These are phyloP conservation scores for Arion vulgaris DNA, from an alignment of 1,140 invertebrate genomes.

Conservation along the genomic window DNA sequence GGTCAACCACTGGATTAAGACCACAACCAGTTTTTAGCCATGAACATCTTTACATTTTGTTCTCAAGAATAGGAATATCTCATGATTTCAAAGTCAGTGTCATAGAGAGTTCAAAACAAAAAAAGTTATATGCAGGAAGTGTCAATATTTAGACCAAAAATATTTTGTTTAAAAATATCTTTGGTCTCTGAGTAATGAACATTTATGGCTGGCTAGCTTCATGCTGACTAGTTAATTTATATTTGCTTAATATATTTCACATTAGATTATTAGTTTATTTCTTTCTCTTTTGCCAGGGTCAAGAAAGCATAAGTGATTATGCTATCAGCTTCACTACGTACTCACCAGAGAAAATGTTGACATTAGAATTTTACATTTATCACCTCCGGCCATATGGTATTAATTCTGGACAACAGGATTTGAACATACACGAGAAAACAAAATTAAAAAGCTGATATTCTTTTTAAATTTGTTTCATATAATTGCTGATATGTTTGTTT, in stretches of 20 bases:
- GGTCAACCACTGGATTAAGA: no score
- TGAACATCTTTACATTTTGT: no score
- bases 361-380: constrained; percentile 58
- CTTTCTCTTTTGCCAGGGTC: constrained; percentile 3
- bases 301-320: constrained; percentile 92
- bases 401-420: constrained; percentile 42
- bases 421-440: constrained; percentile 41
- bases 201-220: no score
- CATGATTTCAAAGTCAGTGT: no score
- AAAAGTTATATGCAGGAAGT: no score
- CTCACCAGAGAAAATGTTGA: constrained; percentile 79
- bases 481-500: not conserved
- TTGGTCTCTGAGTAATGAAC: no score
- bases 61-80: no score
- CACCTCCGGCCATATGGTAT: constrained; percentile 56
- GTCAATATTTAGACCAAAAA: no score
- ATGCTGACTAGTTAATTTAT: no score
- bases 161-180: no score
- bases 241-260: not conserved
- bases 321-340: constrained; percentile 97
- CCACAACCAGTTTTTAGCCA: no score
- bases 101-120: no score
- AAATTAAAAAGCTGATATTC: not conserved
- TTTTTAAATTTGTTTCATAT: not conserved
- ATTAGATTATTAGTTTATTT: not conserved